phyloP scores from a whole-genome alignment of 1,140 invertebrate species.

The Lasaia peninsularis region DNA sequence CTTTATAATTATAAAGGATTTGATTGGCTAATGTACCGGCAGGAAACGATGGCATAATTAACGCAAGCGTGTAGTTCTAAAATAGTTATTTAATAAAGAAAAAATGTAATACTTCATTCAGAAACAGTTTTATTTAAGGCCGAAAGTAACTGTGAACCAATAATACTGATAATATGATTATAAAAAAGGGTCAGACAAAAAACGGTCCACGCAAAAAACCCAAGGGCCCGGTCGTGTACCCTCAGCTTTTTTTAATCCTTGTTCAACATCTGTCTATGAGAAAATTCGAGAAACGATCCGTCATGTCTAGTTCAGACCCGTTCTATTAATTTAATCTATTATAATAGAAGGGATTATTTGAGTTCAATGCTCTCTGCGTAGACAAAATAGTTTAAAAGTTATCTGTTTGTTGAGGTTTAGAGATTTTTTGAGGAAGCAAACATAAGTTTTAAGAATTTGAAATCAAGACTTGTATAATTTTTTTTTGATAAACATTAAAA shows the following conservation, averaged over 20 bases:
- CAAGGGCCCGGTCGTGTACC: neutral
- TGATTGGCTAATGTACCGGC: too few relatives aligned
- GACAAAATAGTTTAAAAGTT: neutral
- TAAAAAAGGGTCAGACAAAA: constrained; percentile 2
- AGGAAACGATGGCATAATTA: too few relatives aligned
- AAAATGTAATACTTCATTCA: neutral
- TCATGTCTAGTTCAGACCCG: constrained; percentile 10
- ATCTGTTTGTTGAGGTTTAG: neutral
- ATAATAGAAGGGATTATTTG: constrained; percentile 4
- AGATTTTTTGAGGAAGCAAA: neutral
- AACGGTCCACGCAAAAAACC: neutral
- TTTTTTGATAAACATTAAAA: too few relatives aligned
- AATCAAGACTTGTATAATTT: too few relatives aligned
- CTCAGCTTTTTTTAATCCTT: constrained; percentile 3
- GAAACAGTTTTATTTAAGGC: neutral
- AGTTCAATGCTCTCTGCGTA: constrained; percentile 4
- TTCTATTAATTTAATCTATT: constrained; percentile 8
- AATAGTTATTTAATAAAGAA: too few relatives aligned
- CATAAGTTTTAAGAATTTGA: too few relatives aligned
- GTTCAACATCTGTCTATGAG: constrained; percentile 7
- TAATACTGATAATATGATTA: neutral
- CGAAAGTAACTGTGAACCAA: neutral
- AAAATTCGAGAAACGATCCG: constrained; percentile 9
- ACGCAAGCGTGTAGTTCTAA: too few relatives aligned
- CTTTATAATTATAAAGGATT: too few relatives aligned